Conservation (phyloP, 2,113 vertebrate genomes). For the Lethenteron camtschaticum region DNA sequence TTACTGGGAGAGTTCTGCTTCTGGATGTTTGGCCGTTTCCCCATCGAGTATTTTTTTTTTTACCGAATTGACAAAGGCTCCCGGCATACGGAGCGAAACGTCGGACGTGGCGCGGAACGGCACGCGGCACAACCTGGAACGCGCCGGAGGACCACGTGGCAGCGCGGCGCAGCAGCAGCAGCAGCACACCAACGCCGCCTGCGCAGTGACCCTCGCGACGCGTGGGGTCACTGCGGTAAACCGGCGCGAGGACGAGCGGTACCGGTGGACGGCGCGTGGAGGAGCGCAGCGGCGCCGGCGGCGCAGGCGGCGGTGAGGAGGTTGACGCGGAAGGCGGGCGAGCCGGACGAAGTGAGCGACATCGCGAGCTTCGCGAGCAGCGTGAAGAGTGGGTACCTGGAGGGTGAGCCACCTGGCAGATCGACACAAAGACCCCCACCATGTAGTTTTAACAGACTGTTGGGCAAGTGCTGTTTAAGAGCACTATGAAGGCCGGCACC, state of each 20-base stretch:
- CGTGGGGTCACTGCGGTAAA: too few species aligned
- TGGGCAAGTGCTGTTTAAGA: background rate
- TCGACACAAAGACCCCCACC: background rate
- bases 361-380: conserved; percentile 37
- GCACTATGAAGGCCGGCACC: background rate
- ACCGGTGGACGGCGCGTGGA: conserved; percentile 71
- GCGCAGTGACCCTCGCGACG: too few species aligned
- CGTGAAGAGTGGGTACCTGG: conserved; percentile 88
- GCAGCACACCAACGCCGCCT: too few species aligned
- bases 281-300: conserved; percentile 42
- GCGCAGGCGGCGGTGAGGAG: conserved; percentile 50
- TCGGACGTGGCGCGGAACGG: too few species aligned
- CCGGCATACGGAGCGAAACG: too few species aligned
- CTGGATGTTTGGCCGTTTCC: too few species aligned
- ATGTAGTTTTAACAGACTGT: background rate
- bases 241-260: background rate
- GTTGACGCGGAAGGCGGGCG: conserved; percentile 53
- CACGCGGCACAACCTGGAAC: too few species aligned
- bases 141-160: too few species aligned
- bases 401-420: conserved; percentile 63
- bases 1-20: too few species aligned
- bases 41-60: too few species aligned
- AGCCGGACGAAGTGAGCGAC: conserved; percentile 30
- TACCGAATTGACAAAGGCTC: too few species aligned
- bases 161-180: too few species aligned